Evolutionary conservation across 2,888 invertebrate species (phyloP).

Genomic region (Eupithecia tripunctaria): DNA sequence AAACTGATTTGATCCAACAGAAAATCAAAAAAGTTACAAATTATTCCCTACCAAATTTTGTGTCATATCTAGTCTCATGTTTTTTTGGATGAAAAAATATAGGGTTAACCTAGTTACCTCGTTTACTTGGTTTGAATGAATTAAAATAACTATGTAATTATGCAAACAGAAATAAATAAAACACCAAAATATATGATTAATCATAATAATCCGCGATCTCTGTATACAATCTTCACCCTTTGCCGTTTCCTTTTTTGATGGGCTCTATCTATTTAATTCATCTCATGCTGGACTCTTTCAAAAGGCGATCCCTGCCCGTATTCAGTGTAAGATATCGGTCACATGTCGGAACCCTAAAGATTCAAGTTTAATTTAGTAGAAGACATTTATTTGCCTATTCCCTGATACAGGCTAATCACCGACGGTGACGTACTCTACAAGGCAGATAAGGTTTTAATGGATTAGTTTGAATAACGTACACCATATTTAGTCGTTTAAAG

Average conservation of each 20-base stretch:
- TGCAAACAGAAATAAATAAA: background rate
- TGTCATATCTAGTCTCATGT: background rate
- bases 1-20: background rate
- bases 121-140: background rate
- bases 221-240: conserved; percentile 58
- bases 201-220: conserved; percentile 25
- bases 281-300: conserved; percentile 79
- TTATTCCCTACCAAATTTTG: background rate
- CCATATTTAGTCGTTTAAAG: conserved; percentile 27
- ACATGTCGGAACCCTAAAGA: conserved; percentile 76
- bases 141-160: background rate
- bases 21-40: background rate
- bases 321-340: conserved; percentile 78
- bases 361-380: conserved; percentile 83
- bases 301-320: conserved; percentile 75
- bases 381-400: conserved; percentile 81
- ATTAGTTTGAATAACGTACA: conserved; percentile 49
- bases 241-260: conserved; percentile 71
- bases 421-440: conserved; percentile 66
- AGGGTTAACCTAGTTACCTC: background rate
- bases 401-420: conserved; percentile 72
- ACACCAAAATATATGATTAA: conserved; percentile 10
- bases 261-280: conserved; percentile 81
- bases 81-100: background rate
- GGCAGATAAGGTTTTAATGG: conserved; percentile 57